Base-by-base conservation (phyloP, 53 echinoderm and acorn worm species). In the Echinarachnius parma region DNA sequence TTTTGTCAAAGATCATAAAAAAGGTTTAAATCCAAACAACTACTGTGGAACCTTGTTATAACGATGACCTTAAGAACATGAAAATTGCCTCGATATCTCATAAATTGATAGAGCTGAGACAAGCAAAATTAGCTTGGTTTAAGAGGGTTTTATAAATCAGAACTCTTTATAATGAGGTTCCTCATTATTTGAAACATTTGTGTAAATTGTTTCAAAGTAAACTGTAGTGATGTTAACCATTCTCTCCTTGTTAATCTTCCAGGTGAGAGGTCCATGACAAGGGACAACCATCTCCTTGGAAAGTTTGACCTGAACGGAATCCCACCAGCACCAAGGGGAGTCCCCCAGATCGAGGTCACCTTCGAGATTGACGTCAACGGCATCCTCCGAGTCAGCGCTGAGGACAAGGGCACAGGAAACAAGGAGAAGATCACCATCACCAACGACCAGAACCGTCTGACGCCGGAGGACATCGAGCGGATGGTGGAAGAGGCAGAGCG, bases 371-470 rank as follows among this genome's bases (percentile, higher is more conserved):
- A 95, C 39, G 96, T 95, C 31, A 95, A 95, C 64, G 96, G 96
- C 28, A 95, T 95, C 64, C 85, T 95, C 18, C 59, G 87, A 27
- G 96, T 95, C 23, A 85, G 90, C 27, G 96, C 96, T 14, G 96
- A 95, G 66, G 96, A 95, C 87, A 95, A 95, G 54, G 96, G 96
- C 81, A 95, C 96, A 10, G 96, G 96, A 59, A 95, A 87, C 90
- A 95, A 95, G 48, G 96, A 95, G 56, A 87, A 91, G 80, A 91
- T 95, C 90, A 95, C 96, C 45, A 95, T 95, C 78, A 91, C 87
- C 44, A 95, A 91, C 34, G 96, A 95, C 75, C 96, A 95, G 75
- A 95, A 95, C 80, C 87, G 95, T 19, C 85, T 95, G 5, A 91
- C 96, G 21, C 96, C 96, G 4, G 90, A 95, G 37, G 96, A 95